Conservation (phyloP, 2,797 vertebrate species). For the Onychomys leucogaster region DNA sequence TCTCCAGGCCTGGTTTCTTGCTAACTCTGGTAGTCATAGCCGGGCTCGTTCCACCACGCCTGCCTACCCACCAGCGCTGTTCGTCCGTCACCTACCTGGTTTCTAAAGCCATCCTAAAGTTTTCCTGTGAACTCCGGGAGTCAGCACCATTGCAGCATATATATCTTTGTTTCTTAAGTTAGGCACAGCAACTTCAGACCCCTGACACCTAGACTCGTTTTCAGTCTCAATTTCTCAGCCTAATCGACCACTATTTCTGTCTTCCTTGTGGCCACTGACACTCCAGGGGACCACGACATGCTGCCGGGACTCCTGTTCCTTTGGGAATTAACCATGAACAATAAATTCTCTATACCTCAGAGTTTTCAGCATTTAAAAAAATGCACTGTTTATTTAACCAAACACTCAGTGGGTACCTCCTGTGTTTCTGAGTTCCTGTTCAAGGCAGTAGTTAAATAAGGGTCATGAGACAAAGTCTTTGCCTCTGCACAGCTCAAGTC, state of each 20-base stretch:
- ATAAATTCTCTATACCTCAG: background rate
- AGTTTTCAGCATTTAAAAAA: constrained; percentile 41
- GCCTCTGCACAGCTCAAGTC: background rate
- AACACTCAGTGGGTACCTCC: background rate
- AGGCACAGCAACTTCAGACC: background rate
- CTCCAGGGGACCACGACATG: background rate
- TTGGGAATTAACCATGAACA: constrained; percentile 29
- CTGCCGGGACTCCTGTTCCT: background rate
- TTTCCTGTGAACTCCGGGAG: background rate
- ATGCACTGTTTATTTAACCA: background rate
- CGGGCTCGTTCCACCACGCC: too few relatives aligned
- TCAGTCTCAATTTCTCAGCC: background rate
- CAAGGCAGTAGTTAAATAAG: background rate
- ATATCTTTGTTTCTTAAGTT: background rate
- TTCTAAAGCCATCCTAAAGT: constrained; percentile 30
- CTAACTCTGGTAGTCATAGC: too few relatives aligned
- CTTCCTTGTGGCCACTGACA: background rate
- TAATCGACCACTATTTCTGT: background rate
- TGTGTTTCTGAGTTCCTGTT: background rate
- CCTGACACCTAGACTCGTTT: background rate
- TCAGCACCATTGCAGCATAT: background rate
- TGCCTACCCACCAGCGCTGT: too few relatives aligned
- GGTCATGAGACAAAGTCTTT: background rate
- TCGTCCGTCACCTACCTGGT: background rate
- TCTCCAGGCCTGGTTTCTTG: too few relatives aligned